Percentiles rank a stretch among this genome's conserved stretches.
phyloP scores from a whole-genome alignment of 2,113 vertebrate genomes.

The Tinamus guttatus region DNA sequence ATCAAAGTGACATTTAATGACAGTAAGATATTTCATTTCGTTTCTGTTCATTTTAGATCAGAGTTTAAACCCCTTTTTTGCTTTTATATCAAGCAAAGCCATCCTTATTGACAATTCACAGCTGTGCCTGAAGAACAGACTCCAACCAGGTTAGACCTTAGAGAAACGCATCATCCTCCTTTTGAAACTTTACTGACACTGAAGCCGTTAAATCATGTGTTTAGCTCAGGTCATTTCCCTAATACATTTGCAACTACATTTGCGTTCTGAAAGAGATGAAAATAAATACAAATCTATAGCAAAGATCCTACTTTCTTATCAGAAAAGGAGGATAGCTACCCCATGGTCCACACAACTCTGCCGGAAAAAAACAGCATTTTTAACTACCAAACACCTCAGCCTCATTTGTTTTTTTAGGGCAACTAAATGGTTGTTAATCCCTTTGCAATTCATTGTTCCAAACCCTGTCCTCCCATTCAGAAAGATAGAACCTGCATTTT shows the following conservation, averaged over 20 bases:
- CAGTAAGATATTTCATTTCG: neutral
- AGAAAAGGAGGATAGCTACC: neutral
- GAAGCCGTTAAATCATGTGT: neutral
- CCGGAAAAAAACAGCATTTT: neutral
- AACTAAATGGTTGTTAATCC: slow-evolving; percentile 2
- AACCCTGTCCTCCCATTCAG: neutral
- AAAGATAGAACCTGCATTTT: neutral
- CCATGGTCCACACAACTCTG: rapidly evolving
- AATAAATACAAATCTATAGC: neutral
- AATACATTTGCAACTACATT: neutral
- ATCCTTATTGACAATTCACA: neutral
- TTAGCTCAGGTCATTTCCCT: slow-evolving; percentile 3
- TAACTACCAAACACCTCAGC: neutral
- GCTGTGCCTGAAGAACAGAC: slow-evolving; percentile 5
- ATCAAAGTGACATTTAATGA: neutral
- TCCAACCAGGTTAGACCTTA: neutral
- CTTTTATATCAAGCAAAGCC: neutral
- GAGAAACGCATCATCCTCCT: neutral
- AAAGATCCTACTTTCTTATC: neutral
- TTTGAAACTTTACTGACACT: neutral
- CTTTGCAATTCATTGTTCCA: neutral
- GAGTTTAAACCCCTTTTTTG: neutral
- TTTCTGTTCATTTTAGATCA: neutral
- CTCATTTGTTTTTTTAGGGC: neutral
- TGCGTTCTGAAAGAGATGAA: neutral